Evolutionary conservation across 2,113 vertebrate species (phyloP), one percentile per base, ranked within the genome.

Genomic region (Colaptes auratus): DNA sequence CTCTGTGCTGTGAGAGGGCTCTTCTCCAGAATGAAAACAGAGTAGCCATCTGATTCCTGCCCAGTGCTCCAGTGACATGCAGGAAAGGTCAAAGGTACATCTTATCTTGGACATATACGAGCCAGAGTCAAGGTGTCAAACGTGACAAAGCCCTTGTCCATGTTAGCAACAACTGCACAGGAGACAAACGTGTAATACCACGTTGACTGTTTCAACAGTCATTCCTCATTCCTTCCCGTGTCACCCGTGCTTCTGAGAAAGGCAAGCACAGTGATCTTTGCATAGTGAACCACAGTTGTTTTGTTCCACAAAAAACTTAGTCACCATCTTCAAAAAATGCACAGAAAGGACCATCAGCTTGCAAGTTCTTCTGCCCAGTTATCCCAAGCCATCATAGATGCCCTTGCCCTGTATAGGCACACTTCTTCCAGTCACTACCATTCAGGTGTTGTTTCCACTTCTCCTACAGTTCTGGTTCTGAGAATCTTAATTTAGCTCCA

Each of bases 401-500:
- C 30, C 70, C 33, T 60, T 39, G 36, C 15, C 44, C 69, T 44
- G 33, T 19, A 20, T 2, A 65, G 24, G n/a, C 35, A 48, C 30
- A 24, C 31, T 11, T 18, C 27, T 67, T 33, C 52, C 69, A 44
- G 10, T 15, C 15, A 36, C 75, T 53, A 23, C 25, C 78, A 33
- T 53, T 70, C 64, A 86, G 58, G 58, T 84, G 72, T 31, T 77
- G 28, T 16, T 85, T 27, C 30, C 67, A 18, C 71, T 66, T 66
- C 31, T 78, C 31, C 74, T 39, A 66, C 9, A 80, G 91, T 93
- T 91, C 66, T 92, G 78, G 83, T 86, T 93, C 94, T 88, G 66
- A 92, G 84, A 92, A 76, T 78, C 88, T 92, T 96, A 86, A 96
- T 92, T 96, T 86, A 95, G 86, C 86, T 94, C 52, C 93, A 95